Evolutionary conservation across 2,888 invertebrate genomes (phyloP), one percentile per base, ranked within the genome.

Genomic region (Endomychus coccineus): DNA sequence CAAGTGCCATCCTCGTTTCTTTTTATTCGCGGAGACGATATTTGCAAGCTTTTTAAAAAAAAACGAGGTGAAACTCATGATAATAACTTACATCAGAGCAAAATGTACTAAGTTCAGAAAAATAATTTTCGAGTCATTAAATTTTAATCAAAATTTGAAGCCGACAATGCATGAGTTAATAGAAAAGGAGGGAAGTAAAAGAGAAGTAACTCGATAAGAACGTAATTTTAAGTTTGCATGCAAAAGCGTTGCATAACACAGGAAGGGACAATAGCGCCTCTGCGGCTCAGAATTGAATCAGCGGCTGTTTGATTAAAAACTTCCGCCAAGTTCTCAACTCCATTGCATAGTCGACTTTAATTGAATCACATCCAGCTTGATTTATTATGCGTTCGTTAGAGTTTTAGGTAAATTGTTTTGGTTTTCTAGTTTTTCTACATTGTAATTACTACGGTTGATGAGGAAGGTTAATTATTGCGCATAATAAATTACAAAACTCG

Each of bases 271-370:
- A 59, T 56, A 52, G 55, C 51, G 51, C 54, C 54, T 54, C 53
- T 56, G 56, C 50, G 57, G 56, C 49, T 48, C 46, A 40, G 54
- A 59, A 59, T 58, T 58, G 59, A 61, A 60, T 59, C 59, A 58
- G 52, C 42, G 55, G 55, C 50, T 52, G 58, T 59, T 61, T 60
- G 60, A 61, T 61, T 61, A 61, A 61, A 61, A 58, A 56, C 55
- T 56, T 58, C 50, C 48, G 42, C 47, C 44, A 56, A 58, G 55
- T 58, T 58, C 46, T 43, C 51, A 58, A 59, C 54, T 58, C 49
- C 54, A 51, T 51, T 55, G 57, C 58, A 55, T 55, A 54, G 55
- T 48, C 49, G 40, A 50, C 48, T 56, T 57, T 60, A 57, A 60
- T 58, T 60, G 58, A 55, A 58, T 59, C 56, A 52, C 55, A 55